Conservation (phyloP, 2,888 invertebrate species). For the Luperina nickerlii region DNA sequence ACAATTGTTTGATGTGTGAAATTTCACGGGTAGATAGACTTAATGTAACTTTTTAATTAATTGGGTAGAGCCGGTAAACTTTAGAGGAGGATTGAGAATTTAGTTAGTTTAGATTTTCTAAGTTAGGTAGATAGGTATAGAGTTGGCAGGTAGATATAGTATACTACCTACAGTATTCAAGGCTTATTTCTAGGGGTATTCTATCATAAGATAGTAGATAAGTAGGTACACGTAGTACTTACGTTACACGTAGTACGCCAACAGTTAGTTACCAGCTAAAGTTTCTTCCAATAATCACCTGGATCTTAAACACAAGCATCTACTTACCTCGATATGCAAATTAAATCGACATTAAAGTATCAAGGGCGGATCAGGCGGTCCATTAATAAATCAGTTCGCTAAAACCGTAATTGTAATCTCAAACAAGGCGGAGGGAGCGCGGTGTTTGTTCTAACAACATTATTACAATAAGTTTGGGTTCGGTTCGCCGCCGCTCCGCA, state of each 20-base stretch:
- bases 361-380: conserved; percentile 89
- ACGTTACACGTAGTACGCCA: background rate
- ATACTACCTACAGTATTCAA: background rate
- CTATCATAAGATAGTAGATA: background rate
- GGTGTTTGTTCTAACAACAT: conserved; percentile 90
- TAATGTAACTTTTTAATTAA: conserved; percentile 16
- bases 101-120: background rate
- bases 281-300: conserved; percentile 18
- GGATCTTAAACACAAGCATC: conserved; percentile 49
- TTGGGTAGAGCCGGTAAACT: background rate
- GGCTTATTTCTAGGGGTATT: background rate
- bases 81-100: background rate
- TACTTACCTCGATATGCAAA: conserved; percentile 79
- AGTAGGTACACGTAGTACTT: background rate
- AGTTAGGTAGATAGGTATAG: background rate
- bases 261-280: background rate
- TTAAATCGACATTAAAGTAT: conserved; percentile 90
- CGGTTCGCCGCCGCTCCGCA: conserved; percentile 78
- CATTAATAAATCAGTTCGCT: conserved; percentile 91
- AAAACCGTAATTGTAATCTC: conserved; percentile 91
- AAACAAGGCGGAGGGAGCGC: conserved; percentile 87
- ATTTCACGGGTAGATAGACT: conserved; percentile 12
- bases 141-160: background rate
- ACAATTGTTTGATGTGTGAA: conserved; percentile 32
- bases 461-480: conserved; percentile 89